phyloP scores from a whole-genome alignment of 2,888 invertebrate genomes.

The Electrophaes corylata region DNA sequence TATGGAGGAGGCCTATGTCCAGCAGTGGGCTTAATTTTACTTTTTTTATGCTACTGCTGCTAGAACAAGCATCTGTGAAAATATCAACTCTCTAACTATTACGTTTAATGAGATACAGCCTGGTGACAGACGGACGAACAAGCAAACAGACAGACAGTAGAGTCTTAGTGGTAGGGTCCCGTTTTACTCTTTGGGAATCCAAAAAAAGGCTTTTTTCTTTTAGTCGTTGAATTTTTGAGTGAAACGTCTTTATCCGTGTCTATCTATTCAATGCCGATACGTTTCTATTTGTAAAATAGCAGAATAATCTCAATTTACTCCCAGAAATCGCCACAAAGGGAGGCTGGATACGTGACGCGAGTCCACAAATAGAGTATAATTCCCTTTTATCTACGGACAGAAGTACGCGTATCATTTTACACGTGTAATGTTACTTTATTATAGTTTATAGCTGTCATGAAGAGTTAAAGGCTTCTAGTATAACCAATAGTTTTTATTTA shows the following conservation, averaged over 20 bases:
- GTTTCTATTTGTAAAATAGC: conserved; percentile 28
- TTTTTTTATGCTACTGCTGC: too few species aligned
- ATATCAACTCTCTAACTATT: too few species aligned
- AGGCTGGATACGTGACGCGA: conserved; percentile 34
- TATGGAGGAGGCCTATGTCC: too few species aligned
- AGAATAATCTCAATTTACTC: conserved; percentile 36
- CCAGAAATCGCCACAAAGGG: conserved; percentile 39
- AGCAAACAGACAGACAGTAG: too few species aligned
- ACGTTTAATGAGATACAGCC: too few species aligned
- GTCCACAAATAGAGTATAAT: conserved; percentile 28
- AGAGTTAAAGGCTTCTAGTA: neutral
- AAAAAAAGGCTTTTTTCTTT: too few species aligned
- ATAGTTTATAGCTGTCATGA: conserved; percentile 16
- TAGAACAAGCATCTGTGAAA: too few species aligned
- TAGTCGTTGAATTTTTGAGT: neutral
- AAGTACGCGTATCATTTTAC: conserved; percentile 28
- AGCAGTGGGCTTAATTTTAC: too few species aligned
- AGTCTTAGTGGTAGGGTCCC: too few species aligned
- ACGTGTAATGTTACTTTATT: conserved; percentile 28
- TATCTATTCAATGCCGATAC: conserved; percentile 7
- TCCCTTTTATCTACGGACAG: conserved; percentile 26
- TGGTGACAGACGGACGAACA: too few species aligned
- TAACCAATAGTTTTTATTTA: too few species aligned
- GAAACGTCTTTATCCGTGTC: neutral
- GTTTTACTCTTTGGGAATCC: too few species aligned